Evolutionary conservation across 2,113 vertebrate genomes (phyloP).

Genomic region (Pungitius pungitius): DNA sequence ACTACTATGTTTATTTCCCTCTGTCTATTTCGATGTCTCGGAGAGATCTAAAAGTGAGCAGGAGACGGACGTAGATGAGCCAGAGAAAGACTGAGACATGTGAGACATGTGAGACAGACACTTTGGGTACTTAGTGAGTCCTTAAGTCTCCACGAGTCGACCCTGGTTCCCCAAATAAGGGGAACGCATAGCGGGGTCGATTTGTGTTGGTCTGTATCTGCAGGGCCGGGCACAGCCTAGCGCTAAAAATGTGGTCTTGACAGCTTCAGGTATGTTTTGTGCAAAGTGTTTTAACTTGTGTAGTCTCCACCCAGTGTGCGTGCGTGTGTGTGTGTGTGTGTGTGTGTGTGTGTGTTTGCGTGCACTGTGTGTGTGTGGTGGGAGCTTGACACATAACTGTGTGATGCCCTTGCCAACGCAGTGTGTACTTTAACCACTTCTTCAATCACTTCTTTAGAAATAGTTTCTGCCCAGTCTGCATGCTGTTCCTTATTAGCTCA

Average conservation of each 20-base stretch:
- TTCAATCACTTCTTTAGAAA: constrained; percentile 44
- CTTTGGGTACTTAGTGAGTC: constrained; percentile 22
- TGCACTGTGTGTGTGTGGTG: constrained; percentile 10
- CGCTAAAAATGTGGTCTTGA: constrained; percentile 17
- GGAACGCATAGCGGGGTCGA: background rate
- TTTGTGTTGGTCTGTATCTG: constrained; percentile 34
- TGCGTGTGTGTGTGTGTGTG: constrained; percentile 7
- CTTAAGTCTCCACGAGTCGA: constrained; percentile 15
- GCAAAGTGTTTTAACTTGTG: constrained; percentile 1
- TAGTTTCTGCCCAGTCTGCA: constrained; percentile 47
- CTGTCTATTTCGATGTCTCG: background rate
- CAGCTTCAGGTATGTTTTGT: constrained; percentile 26
- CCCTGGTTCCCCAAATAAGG: constrained; percentile 12
- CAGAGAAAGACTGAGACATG: background rate
- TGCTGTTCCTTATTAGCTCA: constrained; percentile 64
- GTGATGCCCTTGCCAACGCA: background rate
- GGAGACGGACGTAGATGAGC: constrained; percentile 10
- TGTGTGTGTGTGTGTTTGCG: background rate
- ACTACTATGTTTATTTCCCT: background rate
- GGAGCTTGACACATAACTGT: background rate
- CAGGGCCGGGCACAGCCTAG: background rate
- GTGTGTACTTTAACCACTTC: constrained; percentile 51
- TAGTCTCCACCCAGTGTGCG: constrained; percentile 21
- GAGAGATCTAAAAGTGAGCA: constrained; percentile 8
- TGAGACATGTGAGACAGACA: constrained; percentile 25